phyloP scores from a whole-genome alignment of 2,888 invertebrate species.

The Dysmachus trigonus region DNA sequence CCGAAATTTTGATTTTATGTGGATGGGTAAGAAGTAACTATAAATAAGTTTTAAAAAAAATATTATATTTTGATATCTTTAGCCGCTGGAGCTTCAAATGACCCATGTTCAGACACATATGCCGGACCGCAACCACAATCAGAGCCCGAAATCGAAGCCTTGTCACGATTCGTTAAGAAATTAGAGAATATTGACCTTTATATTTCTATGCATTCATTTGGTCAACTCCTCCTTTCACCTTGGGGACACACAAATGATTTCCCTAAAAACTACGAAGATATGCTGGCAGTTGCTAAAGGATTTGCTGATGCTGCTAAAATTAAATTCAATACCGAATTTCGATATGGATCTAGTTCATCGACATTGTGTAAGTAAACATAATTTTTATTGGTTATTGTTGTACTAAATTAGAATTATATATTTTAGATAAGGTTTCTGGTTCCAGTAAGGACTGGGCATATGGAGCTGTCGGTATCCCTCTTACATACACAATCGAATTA shows the following conservation, averaged over 20 bases:
- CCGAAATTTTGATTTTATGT: slow-evolving; percentile 60
- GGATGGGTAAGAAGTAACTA: slow-evolving; percentile 56
- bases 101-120: slow-evolving; percentile 63
- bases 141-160: slow-evolving; percentile 67
- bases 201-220: slow-evolving; percentile 73
- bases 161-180: slow-evolving; percentile 65
- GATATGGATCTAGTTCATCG: slow-evolving; percentile 69
- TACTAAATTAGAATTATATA: neutral
- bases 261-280: slow-evolving; percentile 65
- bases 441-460: slow-evolving; percentile 69
- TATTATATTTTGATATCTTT: neutral
- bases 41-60: neutral
- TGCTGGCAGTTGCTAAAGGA: slow-evolving; percentile 68
- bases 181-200: slow-evolving; percentile 65
- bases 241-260: slow-evolving; percentile 67
- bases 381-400: neutral
- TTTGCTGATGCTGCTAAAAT: slow-evolving; percentile 67
- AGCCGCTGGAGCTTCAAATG: slow-evolving; percentile 66
- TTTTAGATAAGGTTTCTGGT: slow-evolving; percentile 63
- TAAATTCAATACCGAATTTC: slow-evolving; percentile 66
- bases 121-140: slow-evolving; percentile 69
- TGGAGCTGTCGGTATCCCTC: slow-evolving; percentile 66
- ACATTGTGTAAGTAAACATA: slow-evolving; percentile 67
- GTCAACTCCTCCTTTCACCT: slow-evolving; percentile 70
- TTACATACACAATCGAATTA: slow-evolving; percentile 69